Percentiles rank a stretch among this genome's conserved stretches.
phyloP scores from a whole-genome alignment of 2,888 invertebrate genomes.

The Adineta ricciae region DNA sequence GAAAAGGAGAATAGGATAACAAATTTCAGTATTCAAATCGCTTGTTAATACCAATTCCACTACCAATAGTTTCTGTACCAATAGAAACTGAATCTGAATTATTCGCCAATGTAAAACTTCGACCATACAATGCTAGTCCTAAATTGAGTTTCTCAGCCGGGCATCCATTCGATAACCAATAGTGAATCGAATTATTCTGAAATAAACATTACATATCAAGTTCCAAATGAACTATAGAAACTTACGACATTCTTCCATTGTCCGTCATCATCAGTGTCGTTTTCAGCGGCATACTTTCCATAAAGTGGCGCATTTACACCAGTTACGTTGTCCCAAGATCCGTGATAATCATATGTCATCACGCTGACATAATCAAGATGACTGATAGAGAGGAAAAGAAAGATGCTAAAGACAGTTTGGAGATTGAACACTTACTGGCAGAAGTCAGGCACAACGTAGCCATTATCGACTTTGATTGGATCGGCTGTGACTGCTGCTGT shows the following conservation, averaged over 20 bases:
- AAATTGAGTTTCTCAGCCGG: slow-evolving; percentile 31
- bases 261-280: not conserved
- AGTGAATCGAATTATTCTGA: slow-evolving; percentile 28
- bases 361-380: slow-evolving; percentile 27
- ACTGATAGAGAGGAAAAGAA: not conserved
- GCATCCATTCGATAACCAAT: slow-evolving; percentile 33
- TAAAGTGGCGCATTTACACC: slow-evolving; percentile 33
- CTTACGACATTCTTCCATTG: slow-evolving; percentile 33
- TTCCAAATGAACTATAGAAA: not conserved
- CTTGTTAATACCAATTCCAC: not conserved
- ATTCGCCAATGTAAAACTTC: slow-evolving; percentile 30
- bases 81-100: not conserved
- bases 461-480: slow-evolving; percentile 29
- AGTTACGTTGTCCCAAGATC: slow-evolving; percentile 32
- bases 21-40: not conserved
- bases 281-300: not conserved
- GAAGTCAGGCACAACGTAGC: slow-evolving; percentile 31
- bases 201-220: not conserved
- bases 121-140: slow-evolving; percentile 34
- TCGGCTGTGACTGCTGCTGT: slow-evolving; percentile 31
- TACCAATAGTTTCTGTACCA: slow-evolving; percentile 25
- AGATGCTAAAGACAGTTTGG: not conserved
- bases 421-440: not conserved
- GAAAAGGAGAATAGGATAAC: not conserved
- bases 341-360: slow-evolving; percentile 33